Evolutionary conservation across 1,140 invertebrate species (phyloP).

Genomic region (Drosophila ironensis): DNA sequence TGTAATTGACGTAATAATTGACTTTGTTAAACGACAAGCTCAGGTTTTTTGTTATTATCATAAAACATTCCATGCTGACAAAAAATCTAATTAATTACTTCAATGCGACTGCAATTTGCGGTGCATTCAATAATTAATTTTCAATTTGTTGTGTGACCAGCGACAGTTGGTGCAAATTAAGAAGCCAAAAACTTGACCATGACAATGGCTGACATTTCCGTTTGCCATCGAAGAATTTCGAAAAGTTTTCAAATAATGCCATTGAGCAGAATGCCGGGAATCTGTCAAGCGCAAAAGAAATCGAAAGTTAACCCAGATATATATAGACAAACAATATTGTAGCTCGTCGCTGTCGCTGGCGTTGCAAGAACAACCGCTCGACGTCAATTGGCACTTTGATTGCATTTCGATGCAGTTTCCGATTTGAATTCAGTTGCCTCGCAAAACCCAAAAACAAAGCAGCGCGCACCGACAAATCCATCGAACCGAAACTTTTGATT

Average conservation of each 20-base stretch:
- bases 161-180: conserved; percentile 21
- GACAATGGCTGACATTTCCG: conserved; percentile 29
- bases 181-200: conserved; percentile 13
- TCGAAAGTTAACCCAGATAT: conserved; percentile 57
- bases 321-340: conserved; percentile 18
- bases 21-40: too few relatives aligned
- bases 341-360: conserved; percentile 25
- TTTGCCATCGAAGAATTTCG: conserved; percentile 22
- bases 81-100: conserved; percentile 27
- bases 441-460: conserved; percentile 68
- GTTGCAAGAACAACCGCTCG: conserved; percentile 36
- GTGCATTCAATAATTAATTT: conserved; percentile 38
- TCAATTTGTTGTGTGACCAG: too few relatives aligned
- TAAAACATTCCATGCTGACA: background rate
- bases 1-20: too few relatives aligned
- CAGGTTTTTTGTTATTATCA: too few relatives aligned
- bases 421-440: conserved; percentile 64
- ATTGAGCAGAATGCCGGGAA: conserved; percentile 61
- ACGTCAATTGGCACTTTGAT: conserved; percentile 65
- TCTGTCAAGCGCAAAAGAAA: conserved; percentile 60
- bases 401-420: conserved; percentile 63
- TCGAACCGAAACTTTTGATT: conserved; percentile 71
- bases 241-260: conserved; percentile 32
- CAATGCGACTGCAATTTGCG: conserved; percentile 26
- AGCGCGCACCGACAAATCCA: conserved; percentile 30